Percentiles rank a stretch among this genome's conserved stretches.
Evolutionary conservation across 2,113 vertebrate genomes (phyloP).

Genomic region (Martes martes): DNA sequence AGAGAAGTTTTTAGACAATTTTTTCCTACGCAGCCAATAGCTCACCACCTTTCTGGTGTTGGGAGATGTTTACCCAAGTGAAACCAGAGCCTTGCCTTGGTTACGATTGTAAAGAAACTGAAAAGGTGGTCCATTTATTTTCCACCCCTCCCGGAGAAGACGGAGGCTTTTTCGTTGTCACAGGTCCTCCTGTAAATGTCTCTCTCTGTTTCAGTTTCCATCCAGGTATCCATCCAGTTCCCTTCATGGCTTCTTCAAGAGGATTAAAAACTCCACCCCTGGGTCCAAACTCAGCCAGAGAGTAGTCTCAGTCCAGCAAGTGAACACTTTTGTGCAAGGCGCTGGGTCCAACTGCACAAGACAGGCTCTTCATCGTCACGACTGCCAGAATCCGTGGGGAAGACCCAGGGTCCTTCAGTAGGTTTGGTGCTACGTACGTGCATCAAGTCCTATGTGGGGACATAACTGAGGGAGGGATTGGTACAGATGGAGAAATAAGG

Average conservation of each 20-base stretch:
- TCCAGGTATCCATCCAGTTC: neutral
- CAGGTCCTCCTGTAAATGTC: neutral
- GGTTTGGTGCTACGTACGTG: accelerated
- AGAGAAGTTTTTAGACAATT: neutral
- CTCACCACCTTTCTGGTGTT: neutral
- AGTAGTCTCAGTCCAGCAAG: accelerated
- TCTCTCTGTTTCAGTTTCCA: neutral
- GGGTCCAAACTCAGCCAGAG: neutral
- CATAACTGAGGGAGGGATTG: neutral
- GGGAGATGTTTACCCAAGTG: neutral
- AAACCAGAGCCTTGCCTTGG: neutral
- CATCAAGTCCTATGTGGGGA: accelerated
- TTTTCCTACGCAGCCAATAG: neutral
- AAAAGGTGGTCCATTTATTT: neutral
- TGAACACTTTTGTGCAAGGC: neutral
- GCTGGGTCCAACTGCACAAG: neutral
- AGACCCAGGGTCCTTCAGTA: neutral
- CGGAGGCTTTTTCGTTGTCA: neutral
- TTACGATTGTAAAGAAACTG: neutral
- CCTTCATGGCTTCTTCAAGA: neutral
- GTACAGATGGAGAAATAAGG: neutral
- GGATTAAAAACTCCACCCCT: neutral
- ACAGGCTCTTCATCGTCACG: neutral
- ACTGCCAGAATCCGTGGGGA: neutral
- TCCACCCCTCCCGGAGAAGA: neutral